These are phyloP conservation scores for Philaenus spumarius DNA, from an alignment of 1,140 invertebrate species.

Conservation along the genomic window DNA sequence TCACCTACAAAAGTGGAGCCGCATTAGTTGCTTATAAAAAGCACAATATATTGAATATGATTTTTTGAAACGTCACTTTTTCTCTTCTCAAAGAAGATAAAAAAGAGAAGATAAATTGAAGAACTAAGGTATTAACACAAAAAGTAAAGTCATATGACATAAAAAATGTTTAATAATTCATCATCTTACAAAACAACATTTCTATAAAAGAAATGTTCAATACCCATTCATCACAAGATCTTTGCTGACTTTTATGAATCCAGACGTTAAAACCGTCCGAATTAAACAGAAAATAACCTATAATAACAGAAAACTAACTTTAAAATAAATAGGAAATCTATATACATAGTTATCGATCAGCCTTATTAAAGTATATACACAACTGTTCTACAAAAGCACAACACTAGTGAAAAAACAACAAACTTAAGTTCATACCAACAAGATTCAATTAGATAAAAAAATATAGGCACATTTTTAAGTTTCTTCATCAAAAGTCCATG, in stretches of 20 bases:
- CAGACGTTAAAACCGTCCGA: not conserved
- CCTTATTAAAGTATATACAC: conserved; percentile 9
- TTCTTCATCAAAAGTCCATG: no score
- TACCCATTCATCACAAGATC: conserved; percentile 4
- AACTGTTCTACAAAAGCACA: conserved; percentile 6
- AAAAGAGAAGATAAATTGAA: no score
- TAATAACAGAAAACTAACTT: not conserved
- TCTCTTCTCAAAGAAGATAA: no score
- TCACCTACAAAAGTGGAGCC: no score
- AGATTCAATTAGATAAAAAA: conserved; percentile 9
- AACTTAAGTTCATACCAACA: no score
- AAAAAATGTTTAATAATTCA: conserved; percentile 7
- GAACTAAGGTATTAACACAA: not conserved
- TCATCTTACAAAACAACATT: conserved; percentile 13
- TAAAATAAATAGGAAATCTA: conserved; percentile 14
- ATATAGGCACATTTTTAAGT: conserved; percentile 14
- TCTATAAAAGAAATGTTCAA: not conserved
- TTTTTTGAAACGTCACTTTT: no score
- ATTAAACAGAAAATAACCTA: conserved; percentile 1
- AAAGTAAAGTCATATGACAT: not conserved
- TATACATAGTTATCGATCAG: conserved; percentile 12
- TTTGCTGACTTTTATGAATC: not conserved
- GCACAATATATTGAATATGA: no score
- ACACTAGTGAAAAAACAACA: conserved; percentile 4
- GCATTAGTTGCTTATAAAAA: no score